Conservation (phyloP, 2,888 invertebrate genomes). For the Acanthopleura granulata region DNA sequence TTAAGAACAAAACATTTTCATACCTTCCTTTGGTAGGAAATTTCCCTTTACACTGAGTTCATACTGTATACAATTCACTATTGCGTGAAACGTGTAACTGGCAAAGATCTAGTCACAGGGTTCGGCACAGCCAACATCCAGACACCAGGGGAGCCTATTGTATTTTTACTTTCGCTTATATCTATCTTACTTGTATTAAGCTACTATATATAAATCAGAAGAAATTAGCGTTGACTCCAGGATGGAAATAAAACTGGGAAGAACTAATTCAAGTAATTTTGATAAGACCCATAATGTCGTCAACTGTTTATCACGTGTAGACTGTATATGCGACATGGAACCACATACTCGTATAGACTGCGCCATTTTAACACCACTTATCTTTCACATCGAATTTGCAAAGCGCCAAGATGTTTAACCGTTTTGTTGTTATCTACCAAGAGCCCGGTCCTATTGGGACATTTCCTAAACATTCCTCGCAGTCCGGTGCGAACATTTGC, state of each 20-base stretch:
- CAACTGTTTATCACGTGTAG: neutral
- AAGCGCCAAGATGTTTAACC: slow-evolving; percentile 10
- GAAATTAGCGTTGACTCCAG: neutral
- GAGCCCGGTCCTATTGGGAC: neutral
- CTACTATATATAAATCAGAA: neutral
- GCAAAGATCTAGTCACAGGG: no score
- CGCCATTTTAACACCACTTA: no score
- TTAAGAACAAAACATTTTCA: no score
- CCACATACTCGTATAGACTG: neutral
- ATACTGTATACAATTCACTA: no score
- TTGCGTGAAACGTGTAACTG: no score
- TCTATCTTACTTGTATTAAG: no score
- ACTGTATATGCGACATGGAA: neutral
- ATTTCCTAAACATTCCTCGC: slow-evolving; percentile 5
- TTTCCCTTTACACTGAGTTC: no score
- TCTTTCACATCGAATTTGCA: slow-evolving; percentile 6
- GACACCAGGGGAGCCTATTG: no score
- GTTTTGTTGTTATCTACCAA: neutral
- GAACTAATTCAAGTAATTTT: neutral
- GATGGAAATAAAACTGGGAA: neutral
- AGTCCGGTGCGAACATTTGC: neutral
- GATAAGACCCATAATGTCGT: neutral
- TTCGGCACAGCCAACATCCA: no score
- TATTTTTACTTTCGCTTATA: no score
- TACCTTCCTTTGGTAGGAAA: no score